Conservation (phyloP, 2,797 vertebrate species). For the Scarus forsteni region DNA sequence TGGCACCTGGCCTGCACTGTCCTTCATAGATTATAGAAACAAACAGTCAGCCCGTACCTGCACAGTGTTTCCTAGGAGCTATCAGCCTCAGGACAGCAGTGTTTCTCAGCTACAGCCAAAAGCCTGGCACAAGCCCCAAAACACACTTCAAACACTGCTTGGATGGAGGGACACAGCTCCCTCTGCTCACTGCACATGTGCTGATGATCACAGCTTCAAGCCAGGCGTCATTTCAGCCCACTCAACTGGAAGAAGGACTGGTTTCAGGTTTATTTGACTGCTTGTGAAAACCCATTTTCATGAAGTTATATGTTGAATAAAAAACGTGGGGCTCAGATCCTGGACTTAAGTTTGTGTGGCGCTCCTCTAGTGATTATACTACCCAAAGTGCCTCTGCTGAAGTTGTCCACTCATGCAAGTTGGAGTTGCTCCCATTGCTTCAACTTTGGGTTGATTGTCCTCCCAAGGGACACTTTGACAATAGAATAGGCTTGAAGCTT, state of each 20-base stretch:
- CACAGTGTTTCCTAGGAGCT: constrained; percentile 44
- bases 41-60: constrained; percentile 18
- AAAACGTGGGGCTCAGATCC: no score
- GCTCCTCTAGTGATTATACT: no score
- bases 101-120: constrained; percentile 35
- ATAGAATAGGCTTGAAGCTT: no score
- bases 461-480: no score
- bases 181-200: constrained; percentile 35
- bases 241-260: neutral
- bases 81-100: constrained; percentile 69
- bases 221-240: constrained; percentile 5
- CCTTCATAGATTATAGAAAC: constrained; percentile 34
- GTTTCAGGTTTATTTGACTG: neutral
- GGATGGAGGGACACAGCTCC: constrained; percentile 45
- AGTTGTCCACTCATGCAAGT: no score
- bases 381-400: no score
- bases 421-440: no score
- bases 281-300: neutral
- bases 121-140: constrained; percentile 50
- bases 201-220: constrained; percentile 30
- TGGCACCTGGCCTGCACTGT: constrained; percentile 17
- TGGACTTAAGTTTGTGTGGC: no score
- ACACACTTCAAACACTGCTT: constrained; percentile 55
- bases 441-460: no score
- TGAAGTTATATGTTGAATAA: neutral